phyloP scores from a whole-genome alignment of 92 coral and sea anemone species.

The Anthopleura xanthogrammica region DNA sequence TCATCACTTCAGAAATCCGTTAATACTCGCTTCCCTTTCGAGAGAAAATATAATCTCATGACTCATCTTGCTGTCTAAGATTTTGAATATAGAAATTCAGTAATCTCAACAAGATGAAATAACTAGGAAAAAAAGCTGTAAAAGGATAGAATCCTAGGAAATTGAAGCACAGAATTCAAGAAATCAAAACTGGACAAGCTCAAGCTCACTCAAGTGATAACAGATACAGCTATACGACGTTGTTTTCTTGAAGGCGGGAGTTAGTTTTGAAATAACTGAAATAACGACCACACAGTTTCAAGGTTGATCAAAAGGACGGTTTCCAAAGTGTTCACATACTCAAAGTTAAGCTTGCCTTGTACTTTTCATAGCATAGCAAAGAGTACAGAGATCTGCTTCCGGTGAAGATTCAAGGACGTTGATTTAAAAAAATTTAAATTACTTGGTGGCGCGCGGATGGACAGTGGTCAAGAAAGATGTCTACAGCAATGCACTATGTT shows the following conservation, averaged over 20 bases:
- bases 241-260: not conserved
- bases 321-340: not conserved
- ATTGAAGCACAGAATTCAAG: not conserved
- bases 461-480: not conserved
- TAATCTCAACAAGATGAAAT: not conserved
- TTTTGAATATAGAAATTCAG: not conserved
- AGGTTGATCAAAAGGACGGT: not conserved
- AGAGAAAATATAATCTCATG: not conserved
- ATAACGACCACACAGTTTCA: not conserved
- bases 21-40: not conserved
- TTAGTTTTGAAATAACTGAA: slow-evolving; percentile 6
- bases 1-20: slow-evolving; percentile 4
- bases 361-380: too few species aligned
- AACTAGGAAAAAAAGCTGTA: not conserved
- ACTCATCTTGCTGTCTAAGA: not conserved
- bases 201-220: not conserved
- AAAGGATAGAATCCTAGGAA: not conserved
- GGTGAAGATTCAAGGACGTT: not conserved
- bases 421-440: not conserved
- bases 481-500: slow-evolving; percentile 10
- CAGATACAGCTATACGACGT: not conserved
- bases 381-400: too few species aligned
- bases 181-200: not conserved
- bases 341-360: not conserved
- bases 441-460: not conserved